Evolutionary conservation across 2,888 invertebrate genomes (phyloP).

Genomic region (Drosophila aldrichi): DNA sequence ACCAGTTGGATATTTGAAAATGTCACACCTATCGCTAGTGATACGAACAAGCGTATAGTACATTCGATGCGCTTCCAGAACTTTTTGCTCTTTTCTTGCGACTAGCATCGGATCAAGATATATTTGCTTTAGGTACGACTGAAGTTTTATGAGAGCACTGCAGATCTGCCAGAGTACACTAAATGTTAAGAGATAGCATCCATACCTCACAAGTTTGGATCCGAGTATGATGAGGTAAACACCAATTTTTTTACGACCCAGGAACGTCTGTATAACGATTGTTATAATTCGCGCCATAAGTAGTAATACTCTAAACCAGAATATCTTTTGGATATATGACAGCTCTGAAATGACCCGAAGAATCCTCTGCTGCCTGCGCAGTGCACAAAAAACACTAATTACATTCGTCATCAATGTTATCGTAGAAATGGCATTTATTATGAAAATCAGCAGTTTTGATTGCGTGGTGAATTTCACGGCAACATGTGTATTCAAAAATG

Average conservation of each 20-base stretch:
- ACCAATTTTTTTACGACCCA: not conserved
- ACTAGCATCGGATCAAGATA: not conserved
- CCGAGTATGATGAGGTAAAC: not conserved
- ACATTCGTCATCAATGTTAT: not conserved
- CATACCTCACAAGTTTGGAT: not conserved
- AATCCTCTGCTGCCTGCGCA: constrained; percentile 24
- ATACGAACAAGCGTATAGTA: not conserved
- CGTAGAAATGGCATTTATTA: too few species aligned
- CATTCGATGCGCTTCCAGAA: not conserved
- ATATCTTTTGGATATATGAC: not conserved
- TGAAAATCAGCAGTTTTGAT: not conserved
- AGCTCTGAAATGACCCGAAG: not conserved
- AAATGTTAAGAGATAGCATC: not conserved
- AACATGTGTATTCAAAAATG: not conserved
- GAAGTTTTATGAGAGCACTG: not conserved
- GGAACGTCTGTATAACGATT: not conserved
- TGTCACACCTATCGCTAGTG: not conserved
- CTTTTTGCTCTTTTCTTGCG: not conserved
- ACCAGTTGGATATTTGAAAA: not conserved
- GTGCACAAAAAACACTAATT: not conserved
- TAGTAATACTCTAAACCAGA: not conserved
- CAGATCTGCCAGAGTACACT: not conserved
- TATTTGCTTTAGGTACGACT: not conserved
- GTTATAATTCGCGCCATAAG: not conserved
- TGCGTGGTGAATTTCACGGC: not conserved